Evolutionary conservation across 2,888 invertebrate genomes (phyloP).

Genomic region (Lymantria dispar): DNA sequence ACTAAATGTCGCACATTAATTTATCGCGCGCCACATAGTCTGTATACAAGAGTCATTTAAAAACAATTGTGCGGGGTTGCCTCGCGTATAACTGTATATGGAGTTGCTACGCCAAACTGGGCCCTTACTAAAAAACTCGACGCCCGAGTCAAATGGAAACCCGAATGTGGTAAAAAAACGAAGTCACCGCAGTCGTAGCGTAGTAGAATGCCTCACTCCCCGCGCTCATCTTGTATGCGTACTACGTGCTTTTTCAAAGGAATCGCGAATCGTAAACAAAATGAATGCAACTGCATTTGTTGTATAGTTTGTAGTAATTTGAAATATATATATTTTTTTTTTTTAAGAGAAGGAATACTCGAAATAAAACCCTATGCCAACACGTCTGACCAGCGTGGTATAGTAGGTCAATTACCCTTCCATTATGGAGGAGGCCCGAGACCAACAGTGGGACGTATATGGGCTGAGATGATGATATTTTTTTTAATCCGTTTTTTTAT

Average conservation of each 20-base stretch:
- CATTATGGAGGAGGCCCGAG: no score
- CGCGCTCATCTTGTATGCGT: conserved; percentile 46
- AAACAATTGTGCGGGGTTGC: conserved; percentile 79
- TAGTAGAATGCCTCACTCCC: conserved; percentile 56
- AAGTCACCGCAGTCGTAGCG: conserved; percentile 51
- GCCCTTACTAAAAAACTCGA: conserved; percentile 71
- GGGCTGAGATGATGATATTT: no score
- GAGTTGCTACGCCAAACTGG: conserved; percentile 73
- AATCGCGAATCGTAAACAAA: conserved; percentile 33
- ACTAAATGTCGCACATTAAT: conserved; percentile 27
- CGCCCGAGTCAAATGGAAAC: conserved; percentile 66
- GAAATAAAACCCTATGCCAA: no score
- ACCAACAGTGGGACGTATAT: no score
- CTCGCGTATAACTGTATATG: conserved; percentile 78
- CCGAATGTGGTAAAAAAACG: conserved; percentile 65
- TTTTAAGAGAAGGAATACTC: no score
- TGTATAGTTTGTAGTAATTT: conserved; percentile 30
- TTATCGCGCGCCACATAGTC: conserved; percentile 32
- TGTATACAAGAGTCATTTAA: conserved; percentile 63
- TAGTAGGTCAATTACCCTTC: no score
- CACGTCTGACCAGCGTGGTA: no score
- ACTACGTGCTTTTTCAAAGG: conserved; percentile 64
- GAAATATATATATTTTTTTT: no score
- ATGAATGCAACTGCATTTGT: conserved; percentile 47
- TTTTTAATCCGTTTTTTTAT: no score